Conservation (phyloP, 1,140 invertebrate species). For the Coenobita brevimanus region DNA sequence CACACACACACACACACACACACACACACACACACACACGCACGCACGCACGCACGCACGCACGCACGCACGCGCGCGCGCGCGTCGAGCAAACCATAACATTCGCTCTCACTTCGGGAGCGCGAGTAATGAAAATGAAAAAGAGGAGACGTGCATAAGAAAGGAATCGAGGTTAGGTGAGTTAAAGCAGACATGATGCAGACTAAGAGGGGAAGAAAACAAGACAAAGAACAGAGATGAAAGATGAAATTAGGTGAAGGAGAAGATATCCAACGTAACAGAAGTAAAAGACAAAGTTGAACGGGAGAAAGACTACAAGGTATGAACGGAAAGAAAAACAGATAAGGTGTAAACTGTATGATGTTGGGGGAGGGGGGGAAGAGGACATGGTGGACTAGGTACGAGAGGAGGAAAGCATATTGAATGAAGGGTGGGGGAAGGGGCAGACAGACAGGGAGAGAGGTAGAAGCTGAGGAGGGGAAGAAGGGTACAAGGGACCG, state of each 20-base stretch:
- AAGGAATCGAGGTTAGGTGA: no score
- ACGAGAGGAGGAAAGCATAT: neutral
- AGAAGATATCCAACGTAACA: no score
- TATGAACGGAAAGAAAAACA: neutral
- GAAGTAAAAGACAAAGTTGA: no score
- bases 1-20: constrained; percentile 13
- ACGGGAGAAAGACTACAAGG: neutral
- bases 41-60: neutral
- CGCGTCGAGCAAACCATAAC: no score
- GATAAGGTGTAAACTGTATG: neutral
- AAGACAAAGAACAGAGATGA: neutral
- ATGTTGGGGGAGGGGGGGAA: neutral
- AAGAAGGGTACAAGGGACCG: neutral
- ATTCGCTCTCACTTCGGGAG: no score
- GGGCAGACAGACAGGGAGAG: neutral
- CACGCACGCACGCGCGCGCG: neutral
- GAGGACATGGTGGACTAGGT: neutral
- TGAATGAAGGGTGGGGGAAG: neutral
- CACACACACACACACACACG: neutral
- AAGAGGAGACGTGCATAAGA: neutral
- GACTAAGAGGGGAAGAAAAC: no score
- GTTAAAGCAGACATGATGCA: no score
- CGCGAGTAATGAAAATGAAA: no score
- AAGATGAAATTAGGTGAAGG: neutral
- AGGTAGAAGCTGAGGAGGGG: no score